Evolutionary conservation across 2,113 vertebrate species (phyloP).

Genomic region (Myotis yumanensis): DNA sequence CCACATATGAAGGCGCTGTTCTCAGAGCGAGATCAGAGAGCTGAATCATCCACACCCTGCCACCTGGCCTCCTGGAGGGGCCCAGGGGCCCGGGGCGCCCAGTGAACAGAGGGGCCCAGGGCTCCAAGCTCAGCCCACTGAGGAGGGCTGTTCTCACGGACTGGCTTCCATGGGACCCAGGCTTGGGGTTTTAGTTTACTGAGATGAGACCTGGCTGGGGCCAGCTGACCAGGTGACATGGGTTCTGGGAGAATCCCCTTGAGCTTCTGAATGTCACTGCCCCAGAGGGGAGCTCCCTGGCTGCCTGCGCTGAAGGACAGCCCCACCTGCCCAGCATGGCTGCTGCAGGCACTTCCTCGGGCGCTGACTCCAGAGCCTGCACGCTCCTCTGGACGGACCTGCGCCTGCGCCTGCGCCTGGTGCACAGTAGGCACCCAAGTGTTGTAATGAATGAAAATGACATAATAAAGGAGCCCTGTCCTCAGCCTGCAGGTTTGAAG

Average conservation of each 20-base stretch:
- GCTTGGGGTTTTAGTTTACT: neutral
- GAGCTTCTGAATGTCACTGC: neutral
- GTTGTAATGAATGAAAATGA: neutral
- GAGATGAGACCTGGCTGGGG: fast-evolving
- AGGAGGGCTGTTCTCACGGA: neutral
- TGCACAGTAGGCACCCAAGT: neutral
- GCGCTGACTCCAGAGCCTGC: too few species aligned
- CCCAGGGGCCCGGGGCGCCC: too few species aligned
- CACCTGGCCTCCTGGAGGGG: neutral
- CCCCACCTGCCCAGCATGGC: too few species aligned
- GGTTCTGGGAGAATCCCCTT: neutral
- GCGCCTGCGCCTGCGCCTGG: neutral
- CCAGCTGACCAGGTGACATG: neutral
- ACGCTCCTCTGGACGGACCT: too few species aligned
- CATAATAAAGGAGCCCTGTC: neutral
- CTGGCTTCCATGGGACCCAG: neutral
- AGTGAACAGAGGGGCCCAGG: neutral
- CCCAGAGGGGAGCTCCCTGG: neutral
- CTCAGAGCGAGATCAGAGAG: neutral
- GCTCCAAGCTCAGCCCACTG: neutral
- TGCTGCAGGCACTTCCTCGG: neutral
- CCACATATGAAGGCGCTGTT: neutral
- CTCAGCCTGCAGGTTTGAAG: neutral
- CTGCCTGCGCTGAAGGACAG: neutral
- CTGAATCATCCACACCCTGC: neutral